These are phyloP conservation scores for Neomorphus geoffroyi DNA, from an alignment of 2,797 vertebrate species.

Conservation along the genomic window DNA sequence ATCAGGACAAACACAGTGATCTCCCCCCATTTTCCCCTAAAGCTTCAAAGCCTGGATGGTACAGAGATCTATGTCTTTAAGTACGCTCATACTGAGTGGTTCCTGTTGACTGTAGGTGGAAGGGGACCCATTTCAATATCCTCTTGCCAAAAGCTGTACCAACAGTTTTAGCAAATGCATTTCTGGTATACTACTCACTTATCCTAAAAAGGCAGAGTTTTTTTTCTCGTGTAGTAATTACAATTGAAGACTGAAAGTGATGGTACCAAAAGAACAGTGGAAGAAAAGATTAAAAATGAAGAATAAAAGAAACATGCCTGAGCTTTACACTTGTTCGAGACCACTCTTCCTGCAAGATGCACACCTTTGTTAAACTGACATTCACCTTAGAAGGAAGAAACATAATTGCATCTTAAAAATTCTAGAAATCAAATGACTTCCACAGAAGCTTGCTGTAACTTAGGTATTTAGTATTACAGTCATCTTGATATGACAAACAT, in stretches of 20 bases:
- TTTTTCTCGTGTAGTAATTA: background rate
- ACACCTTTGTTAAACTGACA: background rate
- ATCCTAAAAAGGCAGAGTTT: background rate
- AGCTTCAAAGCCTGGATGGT: background rate
- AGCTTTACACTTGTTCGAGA: background rate
- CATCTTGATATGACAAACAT: background rate
- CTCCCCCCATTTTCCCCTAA: accelerated
- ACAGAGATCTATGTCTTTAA: background rate
- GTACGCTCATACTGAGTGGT: background rate
- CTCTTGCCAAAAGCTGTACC: background rate
- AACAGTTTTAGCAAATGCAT: background rate
- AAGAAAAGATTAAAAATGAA: background rate
- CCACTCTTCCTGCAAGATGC: background rate
- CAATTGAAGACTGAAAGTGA: background rate
- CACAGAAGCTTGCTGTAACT: accelerated
- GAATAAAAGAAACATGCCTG: background rate
- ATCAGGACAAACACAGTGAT: background rate
- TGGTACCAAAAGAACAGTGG: background rate
- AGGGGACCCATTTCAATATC: background rate
- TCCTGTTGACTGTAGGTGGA: background rate
- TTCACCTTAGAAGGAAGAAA: background rate
- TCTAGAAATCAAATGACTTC: background rate
- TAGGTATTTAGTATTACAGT: background rate
- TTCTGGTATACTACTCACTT: background rate
- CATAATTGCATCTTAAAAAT: background rate